These are phyloP conservation scores for Saccostrea echinata DNA, from an alignment of 1,140 invertebrate species.

Conservation along the genomic window DNA sequence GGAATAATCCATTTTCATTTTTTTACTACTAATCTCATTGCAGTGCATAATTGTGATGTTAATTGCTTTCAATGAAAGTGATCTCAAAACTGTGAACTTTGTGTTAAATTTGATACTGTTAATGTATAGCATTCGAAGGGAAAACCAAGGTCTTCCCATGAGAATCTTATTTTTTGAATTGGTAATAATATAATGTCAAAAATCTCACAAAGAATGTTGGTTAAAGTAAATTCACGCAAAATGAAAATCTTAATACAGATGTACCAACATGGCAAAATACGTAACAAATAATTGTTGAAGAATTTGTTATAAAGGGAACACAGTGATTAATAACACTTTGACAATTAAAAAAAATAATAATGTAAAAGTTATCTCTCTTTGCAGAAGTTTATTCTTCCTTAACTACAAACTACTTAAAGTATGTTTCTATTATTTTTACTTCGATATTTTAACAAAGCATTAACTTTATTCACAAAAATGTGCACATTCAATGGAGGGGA, in stretches of 20 bases:
- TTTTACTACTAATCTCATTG: not conserved
- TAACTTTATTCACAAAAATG: not conserved
- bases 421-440: not conserved
- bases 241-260: too few relatives aligned
- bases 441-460: not conserved
- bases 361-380: too few relatives aligned
- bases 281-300: too few relatives aligned
- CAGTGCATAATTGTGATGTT: constrained; percentile 10
- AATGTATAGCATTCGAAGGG: not conserved
- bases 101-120: not conserved
- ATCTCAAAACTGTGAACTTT: not conserved
- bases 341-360: too few relatives aligned
- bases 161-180: too few relatives aligned
- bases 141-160: too few relatives aligned
- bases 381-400: not conserved
- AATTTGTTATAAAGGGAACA: too few relatives aligned
- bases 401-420: not conserved
- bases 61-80: constrained; percentile 30
- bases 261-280: too few relatives aligned
- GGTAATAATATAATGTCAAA: too few relatives aligned
- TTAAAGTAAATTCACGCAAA: too few relatives aligned
- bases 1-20: constrained; percentile 19
- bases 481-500: not conserved
- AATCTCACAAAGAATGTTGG: too few relatives aligned
- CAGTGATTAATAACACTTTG: too few relatives aligned